phyloP scores from a whole-genome alignment of 2,888 invertebrate species.

The Chloroclystis v-ata region DNA sequence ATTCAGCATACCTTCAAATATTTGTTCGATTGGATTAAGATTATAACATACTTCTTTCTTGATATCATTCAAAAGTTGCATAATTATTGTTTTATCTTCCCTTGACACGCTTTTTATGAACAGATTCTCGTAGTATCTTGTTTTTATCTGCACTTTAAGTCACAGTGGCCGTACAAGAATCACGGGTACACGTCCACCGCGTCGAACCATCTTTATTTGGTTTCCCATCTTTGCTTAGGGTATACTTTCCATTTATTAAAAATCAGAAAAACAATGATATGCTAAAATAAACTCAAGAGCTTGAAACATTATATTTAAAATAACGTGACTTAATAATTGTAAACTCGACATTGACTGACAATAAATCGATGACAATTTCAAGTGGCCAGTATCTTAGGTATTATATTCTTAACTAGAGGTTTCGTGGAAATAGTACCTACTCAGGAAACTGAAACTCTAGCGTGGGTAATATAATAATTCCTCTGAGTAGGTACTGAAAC shows the following conservation, averaged over 20 bases:
- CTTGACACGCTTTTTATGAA: constrained; percentile 9
- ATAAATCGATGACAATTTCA: too few species aligned
- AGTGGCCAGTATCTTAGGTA: too few species aligned
- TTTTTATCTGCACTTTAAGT: constrained; percentile 11
- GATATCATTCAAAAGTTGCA: constrained; percentile 9
- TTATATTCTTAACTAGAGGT: too few species aligned
- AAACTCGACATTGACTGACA: too few species aligned
- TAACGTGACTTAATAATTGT: too few species aligned
- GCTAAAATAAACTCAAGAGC: too few species aligned
- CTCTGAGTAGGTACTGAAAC: too few species aligned
- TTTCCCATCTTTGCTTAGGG: constrained; percentile 1
- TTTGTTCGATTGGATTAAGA: constrained; percentile 5
- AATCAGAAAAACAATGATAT: too few species aligned
- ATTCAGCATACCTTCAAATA: constrained; percentile 8
- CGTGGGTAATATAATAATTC: too few species aligned
- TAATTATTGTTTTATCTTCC: constrained; percentile 10
- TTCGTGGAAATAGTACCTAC: too few species aligned
- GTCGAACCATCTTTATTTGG: constrained; percentile 6
- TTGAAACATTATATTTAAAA: too few species aligned
- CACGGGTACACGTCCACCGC: constrained; percentile 13
- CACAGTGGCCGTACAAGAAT: constrained; percentile 17
- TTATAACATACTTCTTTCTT: constrained; percentile 9
- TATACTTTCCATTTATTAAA: not conserved
- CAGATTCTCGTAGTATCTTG: constrained; percentile 14
- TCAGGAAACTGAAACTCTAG: too few species aligned